Evolutionary conservation across 2,888 invertebrate genomes (phyloP).

Genomic region (Brachyptera putata): DNA sequence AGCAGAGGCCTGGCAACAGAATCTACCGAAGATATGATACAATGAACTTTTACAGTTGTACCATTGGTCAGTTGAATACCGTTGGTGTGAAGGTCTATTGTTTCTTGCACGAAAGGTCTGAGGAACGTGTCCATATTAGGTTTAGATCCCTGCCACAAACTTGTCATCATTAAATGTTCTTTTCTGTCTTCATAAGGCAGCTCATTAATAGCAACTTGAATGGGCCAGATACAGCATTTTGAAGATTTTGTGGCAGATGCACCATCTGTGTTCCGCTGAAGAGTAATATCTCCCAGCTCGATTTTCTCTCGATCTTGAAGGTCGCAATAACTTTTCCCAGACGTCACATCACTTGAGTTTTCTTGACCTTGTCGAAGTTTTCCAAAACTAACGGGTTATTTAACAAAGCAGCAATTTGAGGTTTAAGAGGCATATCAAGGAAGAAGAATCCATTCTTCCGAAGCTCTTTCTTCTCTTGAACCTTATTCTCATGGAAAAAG

Average conservation of each 20-base stretch:
- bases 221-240: constrained; percentile 5
- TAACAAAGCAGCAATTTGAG: no score
- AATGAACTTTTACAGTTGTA: constrained; percentile 4
- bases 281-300: constrained; percentile 2
- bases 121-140: neutral
- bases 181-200: neutral
- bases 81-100: neutral
- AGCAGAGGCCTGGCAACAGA: constrained; percentile 12
- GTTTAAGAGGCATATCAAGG: no score
- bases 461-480: no score
- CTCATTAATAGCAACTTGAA: constrained; percentile 5
- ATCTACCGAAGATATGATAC: neutral
- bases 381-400: no score
- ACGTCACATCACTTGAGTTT: constrained; percentile 4
- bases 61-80: neutral
- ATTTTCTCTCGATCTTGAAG: neutral
- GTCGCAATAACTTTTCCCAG: neutral
- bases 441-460: no score
- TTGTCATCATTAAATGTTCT: neutral
- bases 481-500: no score
- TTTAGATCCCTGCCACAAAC: constrained; percentile 2
- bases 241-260: constrained; percentile 8
- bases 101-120: constrained; percentile 4
- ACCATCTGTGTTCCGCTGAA: constrained; percentile 1
- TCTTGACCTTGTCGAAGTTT: no score